A percentile compares a stretch with the other conserved stretches of the same genome.
Conservation (phyloP, 2,797 vertebrate species). For the Microctenopoma stevenorrisi region DNA sequence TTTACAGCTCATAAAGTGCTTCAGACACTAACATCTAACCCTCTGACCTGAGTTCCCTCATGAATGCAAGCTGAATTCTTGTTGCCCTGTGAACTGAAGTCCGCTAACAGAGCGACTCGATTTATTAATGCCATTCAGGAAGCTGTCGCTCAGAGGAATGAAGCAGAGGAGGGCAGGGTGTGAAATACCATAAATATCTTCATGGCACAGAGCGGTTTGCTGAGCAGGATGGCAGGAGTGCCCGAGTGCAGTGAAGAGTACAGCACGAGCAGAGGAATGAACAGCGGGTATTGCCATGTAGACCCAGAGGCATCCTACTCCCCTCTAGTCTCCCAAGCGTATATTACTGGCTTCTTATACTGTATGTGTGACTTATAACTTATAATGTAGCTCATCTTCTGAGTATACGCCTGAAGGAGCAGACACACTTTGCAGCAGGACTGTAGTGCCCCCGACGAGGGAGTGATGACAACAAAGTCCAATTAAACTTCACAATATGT, state of each 20-base stretch:
- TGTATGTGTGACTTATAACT: slow-evolving; percentile 24
- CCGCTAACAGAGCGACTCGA: slow-evolving; percentile 50
- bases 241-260: slow-evolving; percentile 58
- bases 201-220: slow-evolving; percentile 56
- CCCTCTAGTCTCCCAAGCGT: slow-evolving; percentile 24
- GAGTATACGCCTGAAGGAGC: slow-evolving; percentile 37
- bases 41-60: slow-evolving; percentile 39
- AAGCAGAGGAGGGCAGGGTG: slow-evolving; percentile 54
- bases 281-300: slow-evolving; percentile 18
- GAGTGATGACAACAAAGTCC: not conserved
- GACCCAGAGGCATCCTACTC: slow-evolving; percentile 31
- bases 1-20: slow-evolving; percentile 46
- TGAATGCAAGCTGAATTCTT: slow-evolving; percentile 38
- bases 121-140: slow-evolving; percentile 78
- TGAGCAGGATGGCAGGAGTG: slow-evolving; percentile 62
- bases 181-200: slow-evolving; percentile 67
- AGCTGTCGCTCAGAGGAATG: slow-evolving; percentile 75
- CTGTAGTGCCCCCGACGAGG: slow-evolving; percentile 26
- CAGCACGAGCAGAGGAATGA: slow-evolving; percentile 29
- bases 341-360: slow-evolving; percentile 39
- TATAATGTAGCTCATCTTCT: slow-evolving; percentile 34
- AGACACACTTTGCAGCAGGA: slow-evolving; percentile 37
- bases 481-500: not conserved
- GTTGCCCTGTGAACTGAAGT: slow-evolving; percentile 57
- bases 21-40: slow-evolving; percentile 30